Conservation (phyloP, 1,140 invertebrate genomes). For the Anoplophora glabripennis region DNA sequence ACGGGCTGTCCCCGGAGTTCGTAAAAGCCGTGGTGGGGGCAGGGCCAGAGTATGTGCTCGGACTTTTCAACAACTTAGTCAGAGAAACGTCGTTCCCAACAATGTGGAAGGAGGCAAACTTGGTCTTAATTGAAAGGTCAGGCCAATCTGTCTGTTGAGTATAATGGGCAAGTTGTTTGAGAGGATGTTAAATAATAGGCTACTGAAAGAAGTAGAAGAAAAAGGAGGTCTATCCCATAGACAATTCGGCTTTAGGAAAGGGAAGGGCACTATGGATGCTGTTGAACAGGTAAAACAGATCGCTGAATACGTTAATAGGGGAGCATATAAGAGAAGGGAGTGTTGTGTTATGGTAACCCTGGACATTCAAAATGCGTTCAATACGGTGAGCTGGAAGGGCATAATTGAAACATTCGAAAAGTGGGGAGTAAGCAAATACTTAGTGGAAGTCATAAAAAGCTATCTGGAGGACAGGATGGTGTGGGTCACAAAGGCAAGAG, state of each 20-base stretch:
- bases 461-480: background rate
- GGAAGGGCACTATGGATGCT: background rate
- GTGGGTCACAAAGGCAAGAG: background rate
- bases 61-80: conserved; percentile 16
- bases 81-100: conserved; percentile 9
- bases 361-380: conserved; percentile 31
- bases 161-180: conserved; percentile 32
- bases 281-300: background rate
- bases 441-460: no score
- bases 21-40: conserved; percentile 11
- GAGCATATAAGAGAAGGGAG: background rate
- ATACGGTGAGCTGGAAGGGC: conserved; percentile 17
- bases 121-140: conserved; percentile 26
- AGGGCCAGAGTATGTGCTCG: conserved; percentile 4
- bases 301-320: background rate
- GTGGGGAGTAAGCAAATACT: background rate
- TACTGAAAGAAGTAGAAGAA: conserved; percentile 9
- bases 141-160: conserved; percentile 36
- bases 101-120: conserved; percentile 15
- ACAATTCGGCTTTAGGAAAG: conserved; percentile 15
- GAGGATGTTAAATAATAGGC: conserved; percentile 19
- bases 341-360: conserved; percentile 14
- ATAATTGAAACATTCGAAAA: conserved; percentile 7
- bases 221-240: conserved; percentile 8
- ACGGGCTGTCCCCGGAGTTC: conserved; percentile 22